Evolutionary conservation across 2,113 vertebrate genomes (phyloP), one percentile per base, ranked within the genome.

Genomic region (Rattus rattus): DNA sequence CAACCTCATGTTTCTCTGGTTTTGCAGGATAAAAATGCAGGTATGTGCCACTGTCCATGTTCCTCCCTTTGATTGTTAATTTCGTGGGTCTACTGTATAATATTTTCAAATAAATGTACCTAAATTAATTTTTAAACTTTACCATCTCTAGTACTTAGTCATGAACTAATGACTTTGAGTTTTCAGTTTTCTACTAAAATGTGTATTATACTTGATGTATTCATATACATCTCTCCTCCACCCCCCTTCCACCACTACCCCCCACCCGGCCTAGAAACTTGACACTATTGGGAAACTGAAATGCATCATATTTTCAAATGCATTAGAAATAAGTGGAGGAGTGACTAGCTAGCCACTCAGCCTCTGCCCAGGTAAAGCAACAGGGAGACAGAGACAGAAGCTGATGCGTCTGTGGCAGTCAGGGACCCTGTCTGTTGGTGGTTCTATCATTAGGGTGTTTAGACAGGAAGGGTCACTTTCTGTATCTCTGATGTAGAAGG

Each of bases 401-500:
- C 77, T 79, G 77, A 36, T 10, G 16, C 2, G 19, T 39, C 16
- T 14, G 24, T 52, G 77, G 77, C 8, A 84, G 24, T n/a, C 9
- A 79, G 36, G 30, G 59, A 47, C 84, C 36, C 36, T 1, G 7
- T 22, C 33, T 88, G 79, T n/a, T 81, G 52, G 20, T 20, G 14
- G 9, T 81, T 12, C n/a, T 10, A 84, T 93, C 52, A 90, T n/a
- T 70, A 63, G 28, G 75, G 28, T 70, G 8, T 94, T 96, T 95
- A 94, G 75, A 81, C 3, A n/a, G 17, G 90, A 95, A 39, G 17
- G 92, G 47, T 24, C 49, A 8, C 33, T 19, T 28, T 52, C 28
- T 85, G 17, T 28, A 0, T 77, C 65, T 91, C 54, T 63, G 67
- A 81, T 43, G 79, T 28, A 96, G 47, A 91, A 80, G 36, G 24